Percentiles rank a stretch among this genome's conserved stretches.
Conservation (phyloP, 2,888 invertebrate genomes). For the Poecilobothrus nobilitatus region DNA sequence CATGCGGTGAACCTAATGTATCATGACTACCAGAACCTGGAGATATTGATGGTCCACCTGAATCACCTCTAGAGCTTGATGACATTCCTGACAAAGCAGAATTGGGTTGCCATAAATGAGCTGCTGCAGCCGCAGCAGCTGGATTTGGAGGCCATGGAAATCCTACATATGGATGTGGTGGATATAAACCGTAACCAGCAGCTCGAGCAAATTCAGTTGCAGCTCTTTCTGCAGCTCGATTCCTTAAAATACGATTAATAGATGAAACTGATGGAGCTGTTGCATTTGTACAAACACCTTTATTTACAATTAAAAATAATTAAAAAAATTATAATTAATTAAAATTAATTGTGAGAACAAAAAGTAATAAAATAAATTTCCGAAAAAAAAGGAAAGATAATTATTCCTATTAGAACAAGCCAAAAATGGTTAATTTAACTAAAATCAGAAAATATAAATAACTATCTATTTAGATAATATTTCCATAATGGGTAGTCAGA, state of each 20-base stretch:
- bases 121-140: constrained; percentile 29
- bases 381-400: neutral
- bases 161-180: constrained; percentile 63
- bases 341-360: neutral
- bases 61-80: constrained; percentile 50
- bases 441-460: neutral
- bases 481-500: neutral
- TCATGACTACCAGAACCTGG: constrained; percentile 46
- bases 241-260: constrained; percentile 91
- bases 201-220: constrained; percentile 92
- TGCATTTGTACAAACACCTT: constrained; percentile 91
- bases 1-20: constrained; percentile 40
- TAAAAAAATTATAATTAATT: constrained; percentile 8
- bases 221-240: constrained; percentile 91
- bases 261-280: constrained; percentile 96
- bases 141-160: constrained; percentile 51
- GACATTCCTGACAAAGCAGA: constrained; percentile 47
- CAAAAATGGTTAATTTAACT: neutral
- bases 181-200: constrained; percentile 80
- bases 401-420: neutral
- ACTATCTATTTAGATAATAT: neutral
- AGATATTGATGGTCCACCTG: constrained; percentile 49
- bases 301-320: constrained; percentile 30
- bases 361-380: neutral
- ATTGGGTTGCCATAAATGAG: constrained; percentile 53